Base-by-base conservation (phyloP, 2,797 vertebrate genomes). In the Pteropus rufus region DNA sequence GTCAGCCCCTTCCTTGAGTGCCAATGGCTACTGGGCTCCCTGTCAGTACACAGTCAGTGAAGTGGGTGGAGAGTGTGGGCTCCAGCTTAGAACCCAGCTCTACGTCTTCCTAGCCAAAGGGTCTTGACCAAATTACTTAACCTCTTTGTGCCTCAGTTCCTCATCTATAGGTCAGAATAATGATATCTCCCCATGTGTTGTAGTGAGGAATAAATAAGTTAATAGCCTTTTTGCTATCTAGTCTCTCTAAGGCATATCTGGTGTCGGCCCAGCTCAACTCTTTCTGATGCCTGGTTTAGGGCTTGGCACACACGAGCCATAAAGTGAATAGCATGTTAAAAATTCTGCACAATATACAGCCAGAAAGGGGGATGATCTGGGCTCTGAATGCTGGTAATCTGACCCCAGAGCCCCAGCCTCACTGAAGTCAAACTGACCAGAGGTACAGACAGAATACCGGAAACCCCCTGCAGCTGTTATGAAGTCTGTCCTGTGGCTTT, bases 181-280 rank as follows among this genome's bases (percentile, higher is more conserved):
- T 15, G 6, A 10, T 21, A 1, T n/a, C n/a, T 26, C 15, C 29
- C 3, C 2, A 0, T 21, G 9, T 41, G 16, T 54, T 26, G 0
- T 31, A 79, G 21, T 34, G 56, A 83, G 44, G 21, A 58, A 10
- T 24, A 3, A 19, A 8, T 26, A 14, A 31, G 10, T 62, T 34
- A 11, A 11, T 56, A 10, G 19, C 10, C 19, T 36, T 34, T 16
- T 3, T 67, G 34, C 16, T 65, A 0, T 10, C 58, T 0, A 1
- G 14, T 65, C 44, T 24, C 31, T 46, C 29, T 29, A 24, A 36
- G 21, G 34, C 49, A 49, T 0, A 2, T 26, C 49, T 14, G 3
- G 0, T 6, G 1, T 85, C 7, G 7, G 39, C 8, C 21, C 64
- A 65, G 39, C 60, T 62, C 39, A 44, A 44, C 7, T 29, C 19